Base-by-base conservation (phyloP, 2,797 vertebrate genomes). In the Tragopan temminckii region DNA sequence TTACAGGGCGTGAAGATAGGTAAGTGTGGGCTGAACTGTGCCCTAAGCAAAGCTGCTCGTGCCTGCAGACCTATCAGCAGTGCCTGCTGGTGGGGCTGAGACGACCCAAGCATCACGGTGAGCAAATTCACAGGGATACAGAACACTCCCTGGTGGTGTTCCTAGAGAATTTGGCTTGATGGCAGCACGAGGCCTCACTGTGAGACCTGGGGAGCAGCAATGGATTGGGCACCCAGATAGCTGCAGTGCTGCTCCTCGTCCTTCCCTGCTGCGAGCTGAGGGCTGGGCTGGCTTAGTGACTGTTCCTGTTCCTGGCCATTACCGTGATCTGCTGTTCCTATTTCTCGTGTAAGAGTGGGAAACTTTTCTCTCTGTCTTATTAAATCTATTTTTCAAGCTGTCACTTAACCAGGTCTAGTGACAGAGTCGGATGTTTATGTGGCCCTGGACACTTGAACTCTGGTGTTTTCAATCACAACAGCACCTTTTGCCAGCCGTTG, bases 321-420 rank as follows among this genome's bases (percentile, higher is more conserved):
- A 15, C 40, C 53, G 89, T 82, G 75, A 72, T 91, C 35, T 85
- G 90, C 88, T 48, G 80, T 48, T 95, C 95, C 88, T 88, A 3
- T 84, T 89, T 59, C 94, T 94, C 8, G 5, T 75, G 81, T 40
- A 76, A 75, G 81, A 91, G 86, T 79, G 61, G 88, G 93, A 94
- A 72, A 61, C 93, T 97, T 97, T 96, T 95, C 90, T 96, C 95
- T 96, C 97, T 97, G 91, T 90, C 88, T 84, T 81, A 97, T 97
- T 97, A 97, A 97, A 98, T 97, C 96, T 96, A 97, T 98, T 98
- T 98, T 97, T 98, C 97, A 98, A 98, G 97, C 98, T 98, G 97
- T 98, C 97, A 97, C 94, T 98, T 97, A 97, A 94, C 70, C 92
- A 97, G 97, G 97, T 88, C 97, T 88, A 87, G 93, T 93, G 97